phyloP scores from a whole-genome alignment of 2,888 invertebrate genomes.

The Asteroscopus sphinx region DNA sequence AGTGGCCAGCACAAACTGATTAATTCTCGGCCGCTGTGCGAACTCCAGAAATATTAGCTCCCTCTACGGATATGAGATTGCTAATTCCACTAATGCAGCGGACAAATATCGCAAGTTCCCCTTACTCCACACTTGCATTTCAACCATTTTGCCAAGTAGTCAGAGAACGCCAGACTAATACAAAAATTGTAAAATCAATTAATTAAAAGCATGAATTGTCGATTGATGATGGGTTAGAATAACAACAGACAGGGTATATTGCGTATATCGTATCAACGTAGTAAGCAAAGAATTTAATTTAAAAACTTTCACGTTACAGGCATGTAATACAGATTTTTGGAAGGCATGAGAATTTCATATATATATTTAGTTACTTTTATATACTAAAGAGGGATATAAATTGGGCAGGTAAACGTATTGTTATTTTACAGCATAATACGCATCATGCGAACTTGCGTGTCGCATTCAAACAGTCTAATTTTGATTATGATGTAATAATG shows the following conservation, averaged over 20 bases:
- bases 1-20: constrained; percentile 79
- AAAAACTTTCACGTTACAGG: constrained; percentile 36
- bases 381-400: constrained; percentile 41
- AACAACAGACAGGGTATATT: constrained; percentile 16
- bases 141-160: constrained; percentile 66
- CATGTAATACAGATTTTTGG: constrained; percentile 40
- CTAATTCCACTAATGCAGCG: constrained; percentile 88
- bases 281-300: constrained; percentile 52
- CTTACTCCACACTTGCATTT: constrained; percentile 71
- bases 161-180: constrained; percentile 43
- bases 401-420: constrained; percentile 30
- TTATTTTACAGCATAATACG: constrained; percentile 45
- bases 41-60: constrained; percentile 85
- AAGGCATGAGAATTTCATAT: constrained; percentile 40
- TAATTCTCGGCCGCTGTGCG: constrained; percentile 82
- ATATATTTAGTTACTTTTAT: constrained; percentile 8
- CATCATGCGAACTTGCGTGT: constrained; percentile 67
- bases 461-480: constrained; percentile 51
- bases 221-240: constrained; percentile 57
- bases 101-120: constrained; percentile 83
- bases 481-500: constrained; percentile 57
- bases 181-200: constrained; percentile 47
- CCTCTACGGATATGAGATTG: constrained; percentile 84
- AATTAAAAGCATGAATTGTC: constrained; percentile 4
- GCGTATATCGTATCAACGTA: constrained; percentile 19